Conservation (phyloP, 1,140 invertebrate genomes). For the Cataglyphis hispanica region DNA sequence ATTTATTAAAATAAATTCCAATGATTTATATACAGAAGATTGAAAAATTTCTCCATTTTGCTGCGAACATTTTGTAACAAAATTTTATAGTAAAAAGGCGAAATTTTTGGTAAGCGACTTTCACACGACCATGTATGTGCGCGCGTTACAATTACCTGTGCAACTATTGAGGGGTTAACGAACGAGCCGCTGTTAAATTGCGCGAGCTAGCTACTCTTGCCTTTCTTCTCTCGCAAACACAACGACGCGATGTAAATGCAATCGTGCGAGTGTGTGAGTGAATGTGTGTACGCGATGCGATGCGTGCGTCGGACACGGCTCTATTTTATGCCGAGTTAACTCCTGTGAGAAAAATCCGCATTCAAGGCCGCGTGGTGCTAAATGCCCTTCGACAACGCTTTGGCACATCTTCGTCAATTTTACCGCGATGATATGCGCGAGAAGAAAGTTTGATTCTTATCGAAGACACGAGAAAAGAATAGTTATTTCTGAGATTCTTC, state of each 20-base stretch:
- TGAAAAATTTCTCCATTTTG: background rate
- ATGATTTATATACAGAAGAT: slow-evolving; percentile 14
- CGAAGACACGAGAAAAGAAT: background rate
- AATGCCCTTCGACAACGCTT: slow-evolving; percentile 38
- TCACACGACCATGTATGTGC: background rate
- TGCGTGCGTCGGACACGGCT: slow-evolving; percentile 57
- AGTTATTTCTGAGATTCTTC: slow-evolving; percentile 5
- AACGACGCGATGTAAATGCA: slow-evolving; percentile 64
- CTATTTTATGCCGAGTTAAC: slow-evolving; percentile 65
- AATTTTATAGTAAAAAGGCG: background rate
- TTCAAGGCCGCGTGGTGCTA: slow-evolving; percentile 54
- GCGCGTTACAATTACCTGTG: slow-evolving; percentile 44
- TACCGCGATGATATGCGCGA: slow-evolving; percentile 15
- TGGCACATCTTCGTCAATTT: slow-evolving; percentile 50
- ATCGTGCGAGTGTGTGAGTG: slow-evolving; percentile 41
- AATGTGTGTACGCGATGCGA: slow-evolving; percentile 57
- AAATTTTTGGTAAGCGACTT: slow-evolving; percentile 10
- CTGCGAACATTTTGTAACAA: background rate
- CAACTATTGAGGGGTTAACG: slow-evolving; percentile 64
- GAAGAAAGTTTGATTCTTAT: slow-evolving; percentile 43
- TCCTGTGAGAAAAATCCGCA: slow-evolving; percentile 61
- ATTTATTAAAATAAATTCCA: background rate
- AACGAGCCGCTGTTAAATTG: slow-evolving; percentile 73
- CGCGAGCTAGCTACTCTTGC: slow-evolving; percentile 37
- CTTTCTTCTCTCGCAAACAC: slow-evolving; percentile 66